Evolutionary conservation across 30 jellyfish, hydroid and myxozoan species (phyloP).

Genomic region (Rhopilema esculentum): DNA sequence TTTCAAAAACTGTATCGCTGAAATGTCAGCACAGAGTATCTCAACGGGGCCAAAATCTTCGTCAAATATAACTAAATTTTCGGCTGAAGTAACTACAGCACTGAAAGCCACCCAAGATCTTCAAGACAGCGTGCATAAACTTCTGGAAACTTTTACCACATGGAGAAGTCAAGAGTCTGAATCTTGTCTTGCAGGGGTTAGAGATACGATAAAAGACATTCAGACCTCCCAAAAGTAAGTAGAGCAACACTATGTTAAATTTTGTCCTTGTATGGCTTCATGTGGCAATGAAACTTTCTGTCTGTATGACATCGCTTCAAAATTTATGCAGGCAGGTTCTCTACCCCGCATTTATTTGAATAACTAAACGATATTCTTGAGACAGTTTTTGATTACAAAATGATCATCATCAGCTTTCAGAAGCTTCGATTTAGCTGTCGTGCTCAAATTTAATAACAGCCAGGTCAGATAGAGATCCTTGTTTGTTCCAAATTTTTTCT

Average conservation of each 20-base stretch:
- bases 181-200: constrained; percentile 25
- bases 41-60: neutral
- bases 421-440: no score
- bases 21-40: constrained; percentile 30
- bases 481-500: no score
- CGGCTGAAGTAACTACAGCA: constrained; percentile 51
- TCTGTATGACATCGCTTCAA: no score
- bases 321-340: no score
- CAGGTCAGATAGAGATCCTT: no score
- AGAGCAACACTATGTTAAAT: neutral
- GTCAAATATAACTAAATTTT: constrained; percentile 7
- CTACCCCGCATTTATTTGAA: no score
- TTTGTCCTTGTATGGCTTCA: neutral
- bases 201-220: constrained; percentile 52
- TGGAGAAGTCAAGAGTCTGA: constrained; percentile 65
- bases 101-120: constrained; percentile 60
- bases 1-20: neutral
- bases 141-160: constrained; percentile 41
- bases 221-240: constrained; percentile 64
- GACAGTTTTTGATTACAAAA: no score
- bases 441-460: no score
- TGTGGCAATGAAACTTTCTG: no score
- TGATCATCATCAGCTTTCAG: no score
- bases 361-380: no score
- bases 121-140: constrained; percentile 67